Conservation (phyloP, 2,888 invertebrate species). For the Dicyrtomina minuta region DNA sequence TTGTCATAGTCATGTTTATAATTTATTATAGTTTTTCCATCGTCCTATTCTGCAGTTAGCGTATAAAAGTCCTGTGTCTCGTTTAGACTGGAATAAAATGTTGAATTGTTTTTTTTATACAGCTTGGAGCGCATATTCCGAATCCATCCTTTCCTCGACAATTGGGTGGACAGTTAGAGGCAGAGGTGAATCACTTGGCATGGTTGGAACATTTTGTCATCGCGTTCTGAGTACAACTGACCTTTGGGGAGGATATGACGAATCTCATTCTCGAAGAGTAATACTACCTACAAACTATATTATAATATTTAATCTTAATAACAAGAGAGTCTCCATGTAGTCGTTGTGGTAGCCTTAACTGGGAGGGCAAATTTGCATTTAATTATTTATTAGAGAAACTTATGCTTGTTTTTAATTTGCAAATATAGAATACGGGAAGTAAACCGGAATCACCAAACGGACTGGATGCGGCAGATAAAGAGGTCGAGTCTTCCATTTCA, state of each 20-base stretch:
- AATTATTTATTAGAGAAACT: too few relatives aligned
- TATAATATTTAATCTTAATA: too few relatives aligned
- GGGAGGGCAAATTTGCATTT: too few relatives aligned
- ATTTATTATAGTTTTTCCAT: too few relatives aligned
- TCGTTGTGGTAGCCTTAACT: too few relatives aligned
- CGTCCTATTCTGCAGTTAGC: too few relatives aligned
- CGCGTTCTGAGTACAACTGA: slow-evolving; percentile 51
- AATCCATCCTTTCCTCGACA: slow-evolving; percentile 81
- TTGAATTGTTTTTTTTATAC: slow-evolving; percentile 32
- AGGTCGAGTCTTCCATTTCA: slow-evolving; percentile 40
- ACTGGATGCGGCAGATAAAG: slow-evolving; percentile 40
- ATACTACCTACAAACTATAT: too few relatives aligned
- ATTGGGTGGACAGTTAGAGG: slow-evolving; percentile 84
- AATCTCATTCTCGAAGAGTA: slow-evolving; percentile 27
- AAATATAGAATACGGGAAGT: slow-evolving; percentile 46
- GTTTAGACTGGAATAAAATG: not conserved
- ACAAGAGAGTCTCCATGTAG: too few relatives aligned
- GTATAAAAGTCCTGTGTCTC: too few relatives aligned
- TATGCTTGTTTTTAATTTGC: too few relatives aligned
- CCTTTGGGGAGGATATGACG: slow-evolving; percentile 52
- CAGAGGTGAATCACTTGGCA: slow-evolving; percentile 83
- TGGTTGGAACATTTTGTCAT: slow-evolving; percentile 75
- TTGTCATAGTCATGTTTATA: not conserved
- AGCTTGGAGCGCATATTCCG: slow-evolving; percentile 83
- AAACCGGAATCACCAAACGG: slow-evolving; percentile 16